Evolutionary conservation across 1,140 invertebrate species (phyloP).

Genomic region (Cataglyphis hispanica): DNA sequence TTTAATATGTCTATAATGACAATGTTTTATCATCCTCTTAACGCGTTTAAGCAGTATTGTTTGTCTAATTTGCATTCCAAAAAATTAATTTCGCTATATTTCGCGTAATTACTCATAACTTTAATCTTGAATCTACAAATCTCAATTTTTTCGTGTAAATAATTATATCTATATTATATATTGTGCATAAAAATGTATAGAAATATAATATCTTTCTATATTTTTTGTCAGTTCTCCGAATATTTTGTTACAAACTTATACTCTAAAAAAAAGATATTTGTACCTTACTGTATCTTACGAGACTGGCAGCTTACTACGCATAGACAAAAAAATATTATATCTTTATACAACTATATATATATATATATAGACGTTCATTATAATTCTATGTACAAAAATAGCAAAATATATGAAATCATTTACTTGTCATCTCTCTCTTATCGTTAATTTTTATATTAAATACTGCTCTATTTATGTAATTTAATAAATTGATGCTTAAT

Average conservation of each 20-base stretch:
- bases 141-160: slow-evolving; percentile 1
- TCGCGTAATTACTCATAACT: background rate
- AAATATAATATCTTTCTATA: background rate
- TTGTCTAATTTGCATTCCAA: slow-evolving; percentile 11
- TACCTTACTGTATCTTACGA: slow-evolving; percentile 23
- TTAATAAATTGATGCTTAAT: slow-evolving; percentile 50
- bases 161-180: slow-evolving; percentile 3
- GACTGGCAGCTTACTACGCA: slow-evolving; percentile 22
- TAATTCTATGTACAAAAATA: slow-evolving; percentile 80
- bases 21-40: slow-evolving; percentile 25
- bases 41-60: slow-evolving; percentile 40
- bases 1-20: slow-evolving; percentile 3
- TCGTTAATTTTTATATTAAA: slow-evolving; percentile 68
- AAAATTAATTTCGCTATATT: slow-evolving; percentile 14
- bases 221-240: slow-evolving; percentile 12
- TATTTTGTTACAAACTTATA: background rate
- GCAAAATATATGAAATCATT: slow-evolving; percentile 76
- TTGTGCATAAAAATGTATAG: slow-evolving; percentile 26
- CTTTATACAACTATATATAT: background rate
- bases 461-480: slow-evolving; percentile 71
- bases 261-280: slow-evolving; percentile 18
- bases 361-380: slow-evolving; percentile 75
- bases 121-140: background rate
- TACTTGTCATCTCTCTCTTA: slow-evolving; percentile 44
- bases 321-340: background rate